Evolutionary conservation across 2,797 vertebrate species (phyloP), one percentile per base, ranked within the genome.

Genomic region (Pipistrellus pipistrellus): DNA sequence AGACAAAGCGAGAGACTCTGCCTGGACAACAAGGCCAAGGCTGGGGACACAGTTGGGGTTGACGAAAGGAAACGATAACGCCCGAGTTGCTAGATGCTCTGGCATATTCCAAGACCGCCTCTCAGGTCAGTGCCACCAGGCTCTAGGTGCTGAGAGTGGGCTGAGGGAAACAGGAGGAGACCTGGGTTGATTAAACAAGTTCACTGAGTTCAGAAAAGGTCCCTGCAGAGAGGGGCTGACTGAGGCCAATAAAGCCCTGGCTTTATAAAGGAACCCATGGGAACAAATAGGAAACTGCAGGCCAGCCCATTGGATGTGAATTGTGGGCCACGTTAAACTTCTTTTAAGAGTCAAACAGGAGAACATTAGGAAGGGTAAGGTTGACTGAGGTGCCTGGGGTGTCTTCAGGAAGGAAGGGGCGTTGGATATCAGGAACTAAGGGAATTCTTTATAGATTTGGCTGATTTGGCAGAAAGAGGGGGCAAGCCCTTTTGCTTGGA

Each of bases 261-360:
- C 91, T 97, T 98, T 97, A 93, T 97, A 96, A 96, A 97, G 87
- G 95, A 80, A 92, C 57, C 95, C 96, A 66, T 48, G 78, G 97
- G 97, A 98, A 97, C 97, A 75, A 66, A 90, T 91, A 98, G 97
- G 96, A 98, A 98, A 97, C 95, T 91, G 83, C 86, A 94, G 82
- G 89, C 96, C 53, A 83, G 88, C 93, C 96, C 92, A 84, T 95
- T 97, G 97, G 97, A 98, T 97, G 97, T 98, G 98, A 98, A 93
- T 98, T 98, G 98, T 95, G 97, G 97, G 97, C 85, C 85, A 97
- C 96, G 98, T 98, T 98, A 97, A 98, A 97, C 96, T 88, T 95
- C 95, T 97, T 98, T 98, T 97, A 98, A 98, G 94, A 98, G 96
- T 97, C 97, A 97, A 97, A 97, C 96, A 97, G 97, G 97, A 97